Evolutionary conservation across 2,797 vertebrate genomes (phyloP), one percentile per base, ranked within the genome.

Genomic region (Bryconaethiops microstoma): DNA sequence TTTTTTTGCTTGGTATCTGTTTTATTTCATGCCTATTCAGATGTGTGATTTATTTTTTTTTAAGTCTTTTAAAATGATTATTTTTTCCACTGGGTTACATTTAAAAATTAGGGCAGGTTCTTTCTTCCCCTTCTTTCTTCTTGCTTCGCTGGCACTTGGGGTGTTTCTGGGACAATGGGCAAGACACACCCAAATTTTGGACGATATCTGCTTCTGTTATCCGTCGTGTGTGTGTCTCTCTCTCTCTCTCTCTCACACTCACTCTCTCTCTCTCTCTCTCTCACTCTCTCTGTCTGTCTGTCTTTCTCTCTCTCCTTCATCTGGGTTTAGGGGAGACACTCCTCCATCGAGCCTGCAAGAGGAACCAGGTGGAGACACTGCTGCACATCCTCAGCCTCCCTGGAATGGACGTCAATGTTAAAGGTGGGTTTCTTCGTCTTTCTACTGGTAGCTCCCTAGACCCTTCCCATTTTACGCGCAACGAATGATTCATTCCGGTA

Each of bases 341-440:
- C 89, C 93, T 99, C 87, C 97, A 99, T 94, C 94, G 86, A 95
- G 95, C 95, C 90, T 98, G 97, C 94, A 96, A 91, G 92, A 95
- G 88, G 90, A 97, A 99, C 96, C 95, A 97, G 92, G 96, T 97
- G 91, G 95, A 97, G 82, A 96, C 86, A 29, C 91, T 99, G 91
- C 94, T 95, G 90, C 87, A 92, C 89, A 95, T 97, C 92, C 95
- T 99, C 81, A 92, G 94, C 88, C 86, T 92, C 84, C 95, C 96
- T 88, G 96, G 94, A 92, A 92, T 77, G 83, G 96, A 97, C 87
- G 91, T 96, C 93, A 99, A 99, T 87, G 91, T 92, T 91, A 95
- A 95, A 97, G 98, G 97, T 99, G 96, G 92, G 96, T 91, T 89
- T 84, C 67, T 67, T 13, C 5, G 12, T 78, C 64, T 69, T 77